A percentile compares a stretch with the other conserved stretches of the same genome.
phyloP scores from a whole-genome alignment of 2,888 invertebrate genomes.

The Drosophila pegasa region DNA sequence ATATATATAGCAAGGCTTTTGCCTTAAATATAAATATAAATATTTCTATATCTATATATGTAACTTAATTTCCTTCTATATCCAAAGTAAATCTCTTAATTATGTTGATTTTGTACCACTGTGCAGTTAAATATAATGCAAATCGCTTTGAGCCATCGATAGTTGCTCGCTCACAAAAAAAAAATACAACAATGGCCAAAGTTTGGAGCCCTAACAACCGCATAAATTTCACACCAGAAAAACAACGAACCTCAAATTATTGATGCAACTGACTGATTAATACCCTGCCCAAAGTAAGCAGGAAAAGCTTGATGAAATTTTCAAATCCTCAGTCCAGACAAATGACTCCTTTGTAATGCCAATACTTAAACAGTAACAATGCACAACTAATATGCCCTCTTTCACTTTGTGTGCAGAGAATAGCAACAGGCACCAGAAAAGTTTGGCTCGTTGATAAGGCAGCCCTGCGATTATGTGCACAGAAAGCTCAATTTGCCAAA shows the following conservation, averaged over 20 bases:
- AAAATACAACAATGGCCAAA: slow-evolving; percentile 29
- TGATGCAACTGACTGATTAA: not conserved
- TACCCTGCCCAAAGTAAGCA: not conserved
- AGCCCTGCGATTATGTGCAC: slow-evolving; percentile 22
- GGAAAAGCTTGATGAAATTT: too few species aligned
- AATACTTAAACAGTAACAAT: not conserved
- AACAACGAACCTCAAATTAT: slow-evolving; percentile 10
- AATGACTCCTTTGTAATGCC: too few species aligned
- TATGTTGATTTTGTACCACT: slow-evolving; percentile 25
- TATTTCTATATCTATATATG: too few species aligned
- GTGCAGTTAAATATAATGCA: slow-evolving; percentile 42
- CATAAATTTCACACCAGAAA: slow-evolving; percentile 74
- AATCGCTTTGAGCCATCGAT: slow-evolving; percentile 39
- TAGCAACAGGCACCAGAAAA: slow-evolving; percentile 23
- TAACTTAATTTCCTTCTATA: too few species aligned
- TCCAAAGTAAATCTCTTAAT: not conserved
- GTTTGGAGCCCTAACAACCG: slow-evolving; percentile 72
- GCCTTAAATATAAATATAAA: too few species aligned
- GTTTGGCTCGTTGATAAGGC: slow-evolving; percentile 48
- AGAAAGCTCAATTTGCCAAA: slow-evolving; percentile 22
- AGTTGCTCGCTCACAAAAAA: slow-evolving; percentile 36
- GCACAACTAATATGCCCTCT: not conserved
- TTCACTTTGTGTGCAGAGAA: not conserved
- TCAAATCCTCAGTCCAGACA: not conserved
- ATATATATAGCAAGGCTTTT: too few species aligned